phyloP scores from a whole-genome alignment of 2,888 invertebrate genomes.

The Conops quadrifasciatus region DNA sequence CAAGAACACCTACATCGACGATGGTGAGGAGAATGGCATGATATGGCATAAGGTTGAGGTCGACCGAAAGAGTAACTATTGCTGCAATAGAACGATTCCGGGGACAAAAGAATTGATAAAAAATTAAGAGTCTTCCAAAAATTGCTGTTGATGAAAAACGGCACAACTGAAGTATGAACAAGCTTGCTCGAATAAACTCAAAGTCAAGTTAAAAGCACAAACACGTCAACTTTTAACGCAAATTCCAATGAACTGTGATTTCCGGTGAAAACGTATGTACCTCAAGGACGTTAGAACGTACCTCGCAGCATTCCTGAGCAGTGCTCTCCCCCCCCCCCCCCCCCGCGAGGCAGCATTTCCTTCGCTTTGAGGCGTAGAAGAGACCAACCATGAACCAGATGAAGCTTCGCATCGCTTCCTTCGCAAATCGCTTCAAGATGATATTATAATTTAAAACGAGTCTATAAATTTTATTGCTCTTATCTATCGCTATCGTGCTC shows the following conservation, averaged over 20 bases:
- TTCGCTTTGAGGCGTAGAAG: too few species aligned
- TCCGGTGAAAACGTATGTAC: too few species aligned
- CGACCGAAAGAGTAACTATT: not conserved
- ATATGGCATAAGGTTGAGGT: not conserved
- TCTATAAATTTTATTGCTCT: slow-evolving; percentile 53
- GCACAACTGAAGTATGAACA: too few species aligned
- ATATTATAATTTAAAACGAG: slow-evolving; percentile 62
- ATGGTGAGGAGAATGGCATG: not conserved
- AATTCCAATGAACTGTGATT: too few species aligned
- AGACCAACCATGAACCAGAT: slow-evolving; percentile 9
- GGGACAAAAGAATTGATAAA: not conserved
- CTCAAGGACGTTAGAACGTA: too few species aligned
- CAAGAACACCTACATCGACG: slow-evolving; percentile 31
- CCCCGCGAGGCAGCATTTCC: not conserved
- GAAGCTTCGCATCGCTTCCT: slow-evolving; percentile 5
- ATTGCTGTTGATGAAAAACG: too few species aligned
- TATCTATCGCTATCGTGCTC: not conserved
- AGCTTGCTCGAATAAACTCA: too few species aligned
- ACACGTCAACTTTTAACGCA: too few species aligned
- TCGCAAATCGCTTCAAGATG: slow-evolving; percentile 48
- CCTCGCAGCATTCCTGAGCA: too few species aligned
- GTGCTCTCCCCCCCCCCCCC: not conserved
- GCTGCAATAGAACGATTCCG: not conserved
- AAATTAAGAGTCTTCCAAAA: not conserved
- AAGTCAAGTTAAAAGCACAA: too few species aligned